These are phyloP conservation scores for Athrips mouffetella DNA, from an alignment of 2,888 invertebrate genomes.

Conservation along the genomic window DNA sequence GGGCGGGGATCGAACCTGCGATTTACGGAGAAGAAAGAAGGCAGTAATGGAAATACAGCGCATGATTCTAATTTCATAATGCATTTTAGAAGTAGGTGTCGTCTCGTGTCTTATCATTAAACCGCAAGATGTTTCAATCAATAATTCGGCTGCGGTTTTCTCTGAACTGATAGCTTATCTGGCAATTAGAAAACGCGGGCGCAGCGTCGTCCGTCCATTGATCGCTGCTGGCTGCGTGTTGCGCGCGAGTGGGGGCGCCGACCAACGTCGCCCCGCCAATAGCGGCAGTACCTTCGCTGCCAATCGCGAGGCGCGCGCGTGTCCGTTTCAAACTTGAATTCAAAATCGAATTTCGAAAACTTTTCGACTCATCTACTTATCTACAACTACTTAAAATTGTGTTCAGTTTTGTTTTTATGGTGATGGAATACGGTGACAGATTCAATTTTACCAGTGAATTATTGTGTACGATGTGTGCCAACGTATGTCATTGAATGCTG, in stretches of 20 bases:
- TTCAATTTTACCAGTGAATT: constrained; percentile 1
- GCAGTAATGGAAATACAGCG: too few relatives aligned
- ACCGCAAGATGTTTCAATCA: constrained; percentile 10
- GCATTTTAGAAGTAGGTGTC: too few relatives aligned
- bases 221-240: constrained; percentile 34
- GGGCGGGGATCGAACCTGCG: too few relatives aligned
- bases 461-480: constrained; percentile 4
- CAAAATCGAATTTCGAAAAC: constrained; percentile 35
- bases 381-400: neutral
- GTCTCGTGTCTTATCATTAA: neutral
- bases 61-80: too few relatives aligned
- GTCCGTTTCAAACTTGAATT: constrained; percentile 32
- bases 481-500: constrained; percentile 47
- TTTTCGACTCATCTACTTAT: constrained; percentile 29
- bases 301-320: constrained; percentile 47
- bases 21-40: too few relatives aligned
- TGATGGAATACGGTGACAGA: constrained; percentile 2
- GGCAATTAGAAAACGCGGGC: constrained; percentile 41
- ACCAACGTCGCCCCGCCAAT: constrained; percentile 37
- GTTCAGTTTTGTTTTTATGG: neutral
- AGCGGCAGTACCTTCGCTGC: constrained; percentile 55
- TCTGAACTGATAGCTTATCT: constrained; percentile 61
- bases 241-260: constrained; percentile 48
- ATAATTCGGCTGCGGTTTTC: constrained; percentile 36
- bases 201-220: constrained; percentile 3